Evolutionary conservation across 1,140 invertebrate species (phyloP), one percentile per base, ranked within the genome.

Genomic region (Tetramorium alpestre): DNA sequence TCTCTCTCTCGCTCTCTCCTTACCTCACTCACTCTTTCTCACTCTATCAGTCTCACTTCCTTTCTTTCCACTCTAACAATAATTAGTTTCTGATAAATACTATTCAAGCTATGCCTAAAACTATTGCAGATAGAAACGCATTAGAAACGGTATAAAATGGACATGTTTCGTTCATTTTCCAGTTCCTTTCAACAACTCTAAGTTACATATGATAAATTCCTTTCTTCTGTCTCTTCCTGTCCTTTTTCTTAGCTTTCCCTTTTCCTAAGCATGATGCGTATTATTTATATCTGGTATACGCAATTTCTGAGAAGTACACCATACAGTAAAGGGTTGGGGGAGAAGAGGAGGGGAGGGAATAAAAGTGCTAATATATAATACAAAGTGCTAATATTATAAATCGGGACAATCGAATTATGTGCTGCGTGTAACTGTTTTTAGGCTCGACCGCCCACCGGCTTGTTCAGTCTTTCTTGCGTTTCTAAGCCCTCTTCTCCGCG

Each of bases 81-180:
- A 82, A 91, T 90, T 80, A 92, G 56, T 92, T 91, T 89, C 51
- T 60, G 91, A 94, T 94, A 93, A 94, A 94, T 94, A 95, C 92
- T 95, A 94, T 93, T 90, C 90, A 94, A 92, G 87, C 91, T 94
- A 94, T 89, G 77, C 84, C 91, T 94, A 95, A 87, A 87, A 92
- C 91, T 94, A 95, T 93, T 89, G 91, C 89, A 92, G 90, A 93
- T 95, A 94, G 93, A 95, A 95, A 95, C 89, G 90, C 88, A 91
- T 95, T 95, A 95, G 91, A 95, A 95, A 95, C 86, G 85, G 95
- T 95, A 95, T 93, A 95, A 95, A 95, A 95, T 94, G 93, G 94
- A 93, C 92, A 93, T 91, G 82, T 92, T 89, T 90, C 72, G 62
- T 85, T 81, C 73, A 49, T 56, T 51, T 88, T 25, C 25, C 70